Conservation (phyloP, 1,140 invertebrate genomes). For the Antheraea pernyi region DNA sequence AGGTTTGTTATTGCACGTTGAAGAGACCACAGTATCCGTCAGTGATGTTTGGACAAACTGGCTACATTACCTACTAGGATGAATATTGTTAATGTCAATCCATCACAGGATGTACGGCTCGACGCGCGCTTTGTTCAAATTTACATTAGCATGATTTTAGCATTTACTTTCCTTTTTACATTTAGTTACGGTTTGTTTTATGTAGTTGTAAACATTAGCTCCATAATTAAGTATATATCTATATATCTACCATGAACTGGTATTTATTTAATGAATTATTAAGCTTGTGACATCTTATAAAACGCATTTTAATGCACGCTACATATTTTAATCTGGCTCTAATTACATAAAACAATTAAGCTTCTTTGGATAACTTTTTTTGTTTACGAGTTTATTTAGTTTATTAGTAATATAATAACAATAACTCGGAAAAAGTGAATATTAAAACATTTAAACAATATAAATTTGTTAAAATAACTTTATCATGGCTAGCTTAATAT, state of each 20-base stretch:
- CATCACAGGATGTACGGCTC: slow-evolving; percentile 59
- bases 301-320: too few relatives aligned
- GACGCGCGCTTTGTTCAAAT: slow-evolving; percentile 56
- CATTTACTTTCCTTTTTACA: slow-evolving; percentile 12
- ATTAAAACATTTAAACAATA: too few relatives aligned
- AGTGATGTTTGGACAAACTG: not conserved
- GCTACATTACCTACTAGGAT: not conserved
- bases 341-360: too few relatives aligned
- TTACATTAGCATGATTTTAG: slow-evolving; percentile 18
- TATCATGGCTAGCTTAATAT: too few relatives aligned
- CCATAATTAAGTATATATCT: not conserved
- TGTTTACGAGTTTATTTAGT: too few relatives aligned
- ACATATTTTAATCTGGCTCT: too few relatives aligned
- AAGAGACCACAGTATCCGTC: not conserved
- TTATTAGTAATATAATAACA: too few relatives aligned
- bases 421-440: too few relatives aligned
- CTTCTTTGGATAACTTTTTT: too few relatives aligned
- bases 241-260: not conserved
- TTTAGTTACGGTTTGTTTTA: slow-evolving; percentile 41
- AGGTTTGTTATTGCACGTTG: not conserved
- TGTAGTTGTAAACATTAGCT: not conserved
- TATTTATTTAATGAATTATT: too few relatives aligned
- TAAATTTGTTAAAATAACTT: too few relatives aligned
- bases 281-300: too few relatives aligned
- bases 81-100: slow-evolving; percentile 18